Evolutionary conservation across 2,888 invertebrate genomes (phyloP).

Genomic region (Odontocerum albicorne): DNA sequence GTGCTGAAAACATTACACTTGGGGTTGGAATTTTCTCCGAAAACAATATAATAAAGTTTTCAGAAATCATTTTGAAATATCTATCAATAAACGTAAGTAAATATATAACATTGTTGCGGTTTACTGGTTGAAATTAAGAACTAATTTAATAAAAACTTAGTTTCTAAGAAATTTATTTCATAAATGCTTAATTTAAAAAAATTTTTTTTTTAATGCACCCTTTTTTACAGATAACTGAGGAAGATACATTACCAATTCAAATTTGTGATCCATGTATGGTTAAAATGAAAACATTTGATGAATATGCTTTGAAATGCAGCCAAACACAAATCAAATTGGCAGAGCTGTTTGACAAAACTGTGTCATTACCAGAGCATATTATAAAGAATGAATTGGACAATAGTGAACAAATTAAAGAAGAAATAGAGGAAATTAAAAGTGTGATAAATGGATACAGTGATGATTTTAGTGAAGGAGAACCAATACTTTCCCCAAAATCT

Average conservation of each 20-base stretch:
- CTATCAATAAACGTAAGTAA: slow-evolving; percentile 4
- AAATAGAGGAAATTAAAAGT: slow-evolving; percentile 1
- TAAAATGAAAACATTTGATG: slow-evolving; percentile 11
- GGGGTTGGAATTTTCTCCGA: too few species aligned
- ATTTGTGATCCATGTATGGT: slow-evolving; percentile 10
- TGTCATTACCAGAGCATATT: background rate
- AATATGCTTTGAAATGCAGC: slow-evolving; percentile 17
- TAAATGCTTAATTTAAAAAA: background rate
- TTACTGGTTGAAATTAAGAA: background rate
- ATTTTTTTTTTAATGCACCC: background rate
- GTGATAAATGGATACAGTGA: slow-evolving; percentile 6
- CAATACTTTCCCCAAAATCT: background rate
- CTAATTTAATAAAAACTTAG: too few species aligned
- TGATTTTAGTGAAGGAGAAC: slow-evolving; percentile 9
- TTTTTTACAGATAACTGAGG: slow-evolving; percentile 8
- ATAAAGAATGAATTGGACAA: background rate
- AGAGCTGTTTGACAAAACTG: background rate
- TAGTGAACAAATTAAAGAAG: slow-evolving; percentile 1
- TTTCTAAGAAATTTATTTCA: too few species aligned
- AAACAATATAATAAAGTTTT: background rate
- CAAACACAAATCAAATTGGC: slow-evolving; percentile 7
- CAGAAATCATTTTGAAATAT: background rate
- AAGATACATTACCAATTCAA: slow-evolving; percentile 12
- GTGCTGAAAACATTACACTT: too few species aligned
- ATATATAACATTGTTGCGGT: background rate